Evolutionary conservation across 2,888 invertebrate genomes (phyloP).

Genomic region (Drosophila helvetica): DNA sequence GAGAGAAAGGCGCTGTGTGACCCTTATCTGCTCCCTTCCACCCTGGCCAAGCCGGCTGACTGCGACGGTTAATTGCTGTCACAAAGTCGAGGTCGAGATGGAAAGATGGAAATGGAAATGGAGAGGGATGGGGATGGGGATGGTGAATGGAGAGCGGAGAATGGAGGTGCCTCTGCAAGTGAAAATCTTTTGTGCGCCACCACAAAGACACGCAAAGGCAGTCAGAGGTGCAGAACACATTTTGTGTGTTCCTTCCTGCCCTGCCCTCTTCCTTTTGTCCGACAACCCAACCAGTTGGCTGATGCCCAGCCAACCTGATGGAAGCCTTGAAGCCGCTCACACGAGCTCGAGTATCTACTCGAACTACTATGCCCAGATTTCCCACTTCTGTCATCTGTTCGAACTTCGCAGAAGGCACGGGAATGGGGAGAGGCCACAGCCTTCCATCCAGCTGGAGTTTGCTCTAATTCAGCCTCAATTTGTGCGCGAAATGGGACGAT

Average conservation of each 20-base stretch:
- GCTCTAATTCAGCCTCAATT: slow-evolving; percentile 82
- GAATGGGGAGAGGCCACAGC: not conserved
- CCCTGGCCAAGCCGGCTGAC: slow-evolving; percentile 59
- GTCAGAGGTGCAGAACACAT: slow-evolving; percentile 72
- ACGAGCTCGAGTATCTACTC: not conserved
- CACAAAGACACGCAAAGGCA: slow-evolving; percentile 60
- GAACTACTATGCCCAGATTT: slow-evolving; percentile 24
- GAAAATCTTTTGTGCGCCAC: slow-evolving; percentile 61
- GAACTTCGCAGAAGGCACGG: too few relatives aligned
- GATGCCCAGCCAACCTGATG: slow-evolving; percentile 17
- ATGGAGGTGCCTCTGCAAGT: slow-evolving; percentile 30
- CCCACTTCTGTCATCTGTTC: slow-evolving; percentile 21
- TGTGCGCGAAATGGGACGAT: slow-evolving; percentile 82
- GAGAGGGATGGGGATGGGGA: too few relatives aligned
- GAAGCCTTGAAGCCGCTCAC: slow-evolving; percentile 4
- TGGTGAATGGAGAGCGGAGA: slow-evolving; percentile 9
- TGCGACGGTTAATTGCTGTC: slow-evolving; percentile 81
- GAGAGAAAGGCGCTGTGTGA: slow-evolving; percentile 46
- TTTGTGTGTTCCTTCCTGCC: slow-evolving; percentile 37
- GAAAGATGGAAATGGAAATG: slow-evolving; percentile 31
- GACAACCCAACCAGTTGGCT: slow-evolving; percentile 32
- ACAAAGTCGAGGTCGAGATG: slow-evolving; percentile 55
- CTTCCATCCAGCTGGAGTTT: slow-evolving; percentile 8
- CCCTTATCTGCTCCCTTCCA: slow-evolving; percentile 22
- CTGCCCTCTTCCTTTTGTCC: slow-evolving; percentile 15